Evolutionary conservation across 2,888 invertebrate genomes (phyloP), one percentile per base, ranked within the genome.

Genomic region (Drosophila gaucha): DNA sequence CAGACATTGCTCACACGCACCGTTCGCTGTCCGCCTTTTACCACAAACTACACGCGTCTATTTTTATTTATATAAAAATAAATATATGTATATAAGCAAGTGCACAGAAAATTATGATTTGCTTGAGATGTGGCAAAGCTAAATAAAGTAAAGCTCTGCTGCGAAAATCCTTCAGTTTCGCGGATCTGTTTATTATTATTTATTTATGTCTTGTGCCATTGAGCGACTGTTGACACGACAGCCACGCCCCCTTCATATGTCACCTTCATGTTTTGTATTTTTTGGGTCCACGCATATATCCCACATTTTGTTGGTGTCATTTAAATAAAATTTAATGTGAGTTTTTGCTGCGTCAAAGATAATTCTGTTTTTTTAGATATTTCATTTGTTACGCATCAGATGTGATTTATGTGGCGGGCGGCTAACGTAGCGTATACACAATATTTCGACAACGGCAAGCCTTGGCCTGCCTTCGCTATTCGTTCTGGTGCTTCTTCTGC

Each of bases 181-280:
- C 33, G 6, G 12, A 16, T 39, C 35, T 58, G 55, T 64, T 59
- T 67, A 55, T 88, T 86, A 83, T 88, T 88, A 83, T 88, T 82
- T 86, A 88, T 82, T 66, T 70, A 60, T 66, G 63, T 70, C 58
- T 70, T 70, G 66, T 70, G 87, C 68, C 82, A 82, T 72, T 85
- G 86, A 87, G 67, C 68, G 86, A 79, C 86, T 83, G 86, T 73
- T 72, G 79, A 87, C 85, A 84, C 69, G 57, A 58, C 52, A 44
- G 60, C 30, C 79, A 60, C 62, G 76, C 82, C 64, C 74, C 60
- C 31, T 22, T 14, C 55, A 28, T 35, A 22, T 62, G 62, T 65
- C 43, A 30, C 41, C 68, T 31, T 49, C 39, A 28, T 66, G 39
- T 66, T 59, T 18, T n/a, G 36, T 57, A 41, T 55, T n/a, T n/a